Percentiles rank a stretch among this genome's conserved stretches.
These are phyloP conservation scores for Lampris megalopsis DNA, from an alignment of 2,113 vertebrate species.

Conservation along the genomic window DNA sequence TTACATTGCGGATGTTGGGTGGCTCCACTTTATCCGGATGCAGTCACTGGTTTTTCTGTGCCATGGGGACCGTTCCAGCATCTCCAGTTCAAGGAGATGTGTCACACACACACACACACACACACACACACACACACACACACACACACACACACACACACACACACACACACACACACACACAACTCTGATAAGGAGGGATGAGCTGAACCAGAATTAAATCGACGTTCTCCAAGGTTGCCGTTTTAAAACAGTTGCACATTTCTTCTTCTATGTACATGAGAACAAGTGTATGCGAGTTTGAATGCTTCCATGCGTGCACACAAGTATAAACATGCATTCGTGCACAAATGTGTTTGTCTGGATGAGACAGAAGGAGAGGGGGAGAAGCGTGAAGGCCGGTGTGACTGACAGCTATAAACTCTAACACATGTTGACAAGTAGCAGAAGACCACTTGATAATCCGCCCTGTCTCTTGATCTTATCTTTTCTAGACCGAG, in stretches of 20 bases:
- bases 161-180: neutral
- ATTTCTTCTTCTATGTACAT: too few relatives aligned
- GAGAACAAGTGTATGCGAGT: too few relatives aligned
- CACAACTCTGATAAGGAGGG: neutral
- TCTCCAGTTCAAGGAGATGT: slow-evolving; percentile 17
- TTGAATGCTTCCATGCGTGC: too few relatives aligned
- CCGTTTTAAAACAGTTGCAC: slow-evolving; percentile 2
- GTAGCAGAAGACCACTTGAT: neutral
- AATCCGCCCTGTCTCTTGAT: neutral
- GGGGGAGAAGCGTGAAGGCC: neutral
- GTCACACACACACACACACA: neutral
- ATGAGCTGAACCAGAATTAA: slow-evolving; percentile 5
- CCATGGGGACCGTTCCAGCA: neutral
- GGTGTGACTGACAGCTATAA: neutral
- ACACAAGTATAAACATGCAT: neutral
- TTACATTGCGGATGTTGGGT: neutral
- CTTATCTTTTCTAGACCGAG: neutral
- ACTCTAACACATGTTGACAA: neutral
- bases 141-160: neutral
- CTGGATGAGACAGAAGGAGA: neutral
- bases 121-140: neutral
- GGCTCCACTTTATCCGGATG: slow-evolving; percentile 26
- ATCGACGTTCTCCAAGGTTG: too few relatives aligned
- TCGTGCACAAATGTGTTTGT: neutral
- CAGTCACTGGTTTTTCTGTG: slow-evolving; percentile 25